phyloP scores from a whole-genome alignment of 2,797 vertebrate species.

The Mus minutoides region DNA sequence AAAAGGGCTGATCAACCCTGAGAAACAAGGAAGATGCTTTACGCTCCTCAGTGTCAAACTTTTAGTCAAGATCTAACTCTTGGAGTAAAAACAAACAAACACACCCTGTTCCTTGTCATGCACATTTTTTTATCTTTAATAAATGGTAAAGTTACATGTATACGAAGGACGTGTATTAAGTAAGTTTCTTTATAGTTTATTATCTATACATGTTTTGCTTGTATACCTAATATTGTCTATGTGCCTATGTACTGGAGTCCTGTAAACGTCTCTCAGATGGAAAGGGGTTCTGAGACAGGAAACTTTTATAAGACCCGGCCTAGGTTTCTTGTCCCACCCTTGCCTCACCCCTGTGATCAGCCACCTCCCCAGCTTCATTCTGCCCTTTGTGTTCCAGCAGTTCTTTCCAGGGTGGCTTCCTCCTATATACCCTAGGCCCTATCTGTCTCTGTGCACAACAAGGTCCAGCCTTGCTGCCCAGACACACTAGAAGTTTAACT shows the following conservation, averaged over 20 bases:
- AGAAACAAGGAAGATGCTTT: not conserved
- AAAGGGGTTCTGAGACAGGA: not conserved
- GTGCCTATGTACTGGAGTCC: not conserved
- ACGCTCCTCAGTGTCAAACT: no score
- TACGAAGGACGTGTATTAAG: not conserved
- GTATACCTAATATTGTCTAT: not conserved
- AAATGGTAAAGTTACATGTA: not conserved
- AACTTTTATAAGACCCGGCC: not conserved
- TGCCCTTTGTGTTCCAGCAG: not conserved
- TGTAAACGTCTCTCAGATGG: not conserved
- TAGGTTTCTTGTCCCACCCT: no score
- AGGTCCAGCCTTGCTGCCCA: not conserved
- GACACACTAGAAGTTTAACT: not conserved
- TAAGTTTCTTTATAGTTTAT: not conserved
- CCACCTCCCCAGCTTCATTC: not conserved
- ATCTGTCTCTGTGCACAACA: not conserved
- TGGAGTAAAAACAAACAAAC: not conserved
- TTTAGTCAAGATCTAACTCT: not conserved
- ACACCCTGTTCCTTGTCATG: not conserved
- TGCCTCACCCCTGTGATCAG: not conserved
- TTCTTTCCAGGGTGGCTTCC: not conserved
- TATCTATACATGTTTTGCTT: not conserved
- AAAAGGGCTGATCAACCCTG: not conserved
- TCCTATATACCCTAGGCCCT: not conserved
- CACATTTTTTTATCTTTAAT: not conserved